These are phyloP conservation scores for Brachionus paranguensis DNA, from an alignment of 1,140 invertebrate species.

Conservation along the genomic window DNA sequence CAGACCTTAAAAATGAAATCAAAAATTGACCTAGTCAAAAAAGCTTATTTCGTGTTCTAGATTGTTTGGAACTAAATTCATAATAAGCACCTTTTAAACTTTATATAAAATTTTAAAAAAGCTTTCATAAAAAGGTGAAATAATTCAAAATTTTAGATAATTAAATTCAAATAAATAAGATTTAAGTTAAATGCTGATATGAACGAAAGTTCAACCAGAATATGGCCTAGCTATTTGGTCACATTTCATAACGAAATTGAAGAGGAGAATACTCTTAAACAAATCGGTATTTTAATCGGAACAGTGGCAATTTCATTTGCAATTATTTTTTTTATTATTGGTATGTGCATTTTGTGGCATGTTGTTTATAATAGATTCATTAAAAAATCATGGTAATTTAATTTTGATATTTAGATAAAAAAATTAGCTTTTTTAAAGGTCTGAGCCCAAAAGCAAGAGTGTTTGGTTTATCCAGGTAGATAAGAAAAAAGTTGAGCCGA, in stretches of 20 bases:
- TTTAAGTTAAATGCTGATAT: neutral
- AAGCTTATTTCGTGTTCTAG: neutral
- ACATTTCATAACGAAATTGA: neutral
- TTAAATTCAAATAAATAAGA: neutral
- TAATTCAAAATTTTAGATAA: neutral
- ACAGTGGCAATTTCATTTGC: neutral
- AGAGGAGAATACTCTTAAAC: neutral
- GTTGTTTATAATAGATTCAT: neutral
- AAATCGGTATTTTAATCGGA: slow-evolving; percentile 20
- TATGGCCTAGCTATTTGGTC: neutral
- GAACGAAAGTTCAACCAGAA: neutral
- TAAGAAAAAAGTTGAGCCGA: neutral
- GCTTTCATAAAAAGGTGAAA: neutral
- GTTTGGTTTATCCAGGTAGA: neutral
- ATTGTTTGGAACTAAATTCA: neutral
- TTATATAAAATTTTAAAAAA: neutral
- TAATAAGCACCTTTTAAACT: neutral
- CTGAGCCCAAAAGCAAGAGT: neutral
- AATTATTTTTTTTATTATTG: neutral
- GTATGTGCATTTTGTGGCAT: neutral
- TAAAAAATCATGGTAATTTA: neutral
- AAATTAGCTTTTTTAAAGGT: neutral
- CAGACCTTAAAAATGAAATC: neutral
- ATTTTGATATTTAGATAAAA: neutral
- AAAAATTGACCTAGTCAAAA: neutral